Conservation (phyloP, 2,113 vertebrate species). For the Pseudonaja textilis region DNA sequence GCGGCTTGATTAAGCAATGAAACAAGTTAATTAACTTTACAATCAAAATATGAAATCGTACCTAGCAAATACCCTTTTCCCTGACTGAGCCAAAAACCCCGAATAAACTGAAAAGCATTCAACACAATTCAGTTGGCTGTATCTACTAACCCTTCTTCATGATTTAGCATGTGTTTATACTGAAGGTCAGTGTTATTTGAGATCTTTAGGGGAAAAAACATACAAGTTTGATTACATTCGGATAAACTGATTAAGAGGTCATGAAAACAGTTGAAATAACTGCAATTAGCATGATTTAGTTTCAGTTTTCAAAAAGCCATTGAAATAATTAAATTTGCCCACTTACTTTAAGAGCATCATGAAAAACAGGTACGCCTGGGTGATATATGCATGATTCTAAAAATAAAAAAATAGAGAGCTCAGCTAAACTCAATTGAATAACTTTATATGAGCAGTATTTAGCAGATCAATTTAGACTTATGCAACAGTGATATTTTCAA, state of each 20-base stretch:
- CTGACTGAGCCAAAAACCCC: background rate
- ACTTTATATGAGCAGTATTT: background rate
- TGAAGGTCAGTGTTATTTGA: background rate
- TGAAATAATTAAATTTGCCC: background rate
- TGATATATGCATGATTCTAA: constrained; percentile 89
- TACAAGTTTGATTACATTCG: background rate
- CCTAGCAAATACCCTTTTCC: background rate
- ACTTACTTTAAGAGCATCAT: constrained; percentile 95
- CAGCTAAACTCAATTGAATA: constrained; percentile 11
- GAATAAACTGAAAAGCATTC: background rate
- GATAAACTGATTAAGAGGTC: background rate
- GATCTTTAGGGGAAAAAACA: background rate
- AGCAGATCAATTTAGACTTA: background rate
- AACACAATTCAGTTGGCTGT: background rate
- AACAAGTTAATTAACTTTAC: background rate
- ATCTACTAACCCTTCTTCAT: background rate
- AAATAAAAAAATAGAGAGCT: constrained; percentile 34
- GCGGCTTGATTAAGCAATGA: background rate
- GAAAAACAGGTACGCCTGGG: constrained; percentile 95
- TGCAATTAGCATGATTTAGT: background rate
- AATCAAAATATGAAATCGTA: background rate
- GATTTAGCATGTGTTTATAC: background rate
- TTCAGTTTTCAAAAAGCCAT: background rate
- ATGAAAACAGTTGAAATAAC: background rate
- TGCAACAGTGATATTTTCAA: background rate